Evolutionary conservation across 2,113 vertebrate genomes (phyloP), one percentile per base, ranked within the genome.

Genomic region (Lepidothrix coronata): DNA sequence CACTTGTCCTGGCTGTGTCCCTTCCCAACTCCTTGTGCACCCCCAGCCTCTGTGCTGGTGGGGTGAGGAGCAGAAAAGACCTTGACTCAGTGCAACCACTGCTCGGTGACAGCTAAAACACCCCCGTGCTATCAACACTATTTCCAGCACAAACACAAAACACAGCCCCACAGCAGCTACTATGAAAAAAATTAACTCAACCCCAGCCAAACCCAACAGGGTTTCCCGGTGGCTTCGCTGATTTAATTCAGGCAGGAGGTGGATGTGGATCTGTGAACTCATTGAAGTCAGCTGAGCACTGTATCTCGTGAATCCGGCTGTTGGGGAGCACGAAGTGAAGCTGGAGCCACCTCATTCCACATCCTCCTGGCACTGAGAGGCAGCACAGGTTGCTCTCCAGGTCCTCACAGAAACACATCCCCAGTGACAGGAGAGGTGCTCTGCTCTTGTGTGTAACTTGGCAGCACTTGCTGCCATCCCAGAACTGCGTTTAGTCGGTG

Each of bases 331-430:
- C 3, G 8, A 30, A 58, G 59, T 1, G 35, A 63, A 77, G 9
- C 19, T 76, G 55, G 58, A 55, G 71, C 12, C 28, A 49, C 2
- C 25, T 54, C 1, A 0, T 21, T 10, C 24, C n/a, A 5, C 1
- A 0, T 59, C 27, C 33, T 55, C 23, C 14, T 28, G 68, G 59
- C 79, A 57, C 44, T 0, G n/a, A 51, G 31, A 2, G 41, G 55
- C 57, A 27, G 23, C 28, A 14, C 0, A 9, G 22, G 7, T 24
- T 1, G 31, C 23, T 58, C 75, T 4, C 21, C 72, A 21, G 23
- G 35, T n/a, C 46, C 43, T 52, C 19, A 14, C 71, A 17, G 9
- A 18, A 12, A 48, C 55, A 2, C 68, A 16, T 11, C 35, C 82
- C 41, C 1, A 13, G 14, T 3, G 57, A 20, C 46, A 62, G 43